Evolutionary conservation across 2,888 invertebrate species (phyloP), one percentile per base, ranked within the genome.

Genomic region (Sthenelais limicola): DNA sequence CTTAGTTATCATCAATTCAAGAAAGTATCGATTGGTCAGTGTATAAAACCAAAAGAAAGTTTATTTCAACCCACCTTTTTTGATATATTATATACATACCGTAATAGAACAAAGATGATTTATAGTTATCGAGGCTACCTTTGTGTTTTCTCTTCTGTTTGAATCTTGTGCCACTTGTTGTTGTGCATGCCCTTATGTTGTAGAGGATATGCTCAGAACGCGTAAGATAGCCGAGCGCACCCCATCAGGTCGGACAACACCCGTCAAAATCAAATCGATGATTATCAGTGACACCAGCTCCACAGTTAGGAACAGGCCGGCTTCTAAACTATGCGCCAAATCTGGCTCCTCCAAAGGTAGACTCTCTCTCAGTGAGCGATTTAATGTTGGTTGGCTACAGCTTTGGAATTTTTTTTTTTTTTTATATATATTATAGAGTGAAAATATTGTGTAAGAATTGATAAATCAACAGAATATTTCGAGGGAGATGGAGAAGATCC

Each of bases 281-380:
- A 4, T n/a, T 21, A 62, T 38, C 38, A 24, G 62, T 5, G 62
- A 62, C 9, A 51, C 9, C 21, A 28, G 38, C n/a, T 43, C 26
- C 26, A 24, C 54, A 18, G 51, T 32, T 33, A 28, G 35, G 18
- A 52, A 38, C 38, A 32, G 52, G 26, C 26, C 69, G 35, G n/a
- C 54, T 26, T 24, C 54, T 54, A 21, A 30, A 43, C 30, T 24
- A 9, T 26, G 35, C 32, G 33, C 43, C 47, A 49, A 35, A 26
- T 43, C 47, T 9, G 69, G 58, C 62, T n/a, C 49, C 38, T 24
- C 52, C 72, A 72, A 66, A 62, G 62, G 62, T 62, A 62, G 24
- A 62, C 33, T 56, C 2, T 33, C 18, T n/a, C 54, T 30, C 56
- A 3, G 33, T 15, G 62, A 43, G 43, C 12, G 62, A 24, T 33